These are phyloP conservation scores for Temnothorax curvispinosus DNA, from an alignment of 1,140 invertebrate species.

Conservation along the genomic window DNA sequence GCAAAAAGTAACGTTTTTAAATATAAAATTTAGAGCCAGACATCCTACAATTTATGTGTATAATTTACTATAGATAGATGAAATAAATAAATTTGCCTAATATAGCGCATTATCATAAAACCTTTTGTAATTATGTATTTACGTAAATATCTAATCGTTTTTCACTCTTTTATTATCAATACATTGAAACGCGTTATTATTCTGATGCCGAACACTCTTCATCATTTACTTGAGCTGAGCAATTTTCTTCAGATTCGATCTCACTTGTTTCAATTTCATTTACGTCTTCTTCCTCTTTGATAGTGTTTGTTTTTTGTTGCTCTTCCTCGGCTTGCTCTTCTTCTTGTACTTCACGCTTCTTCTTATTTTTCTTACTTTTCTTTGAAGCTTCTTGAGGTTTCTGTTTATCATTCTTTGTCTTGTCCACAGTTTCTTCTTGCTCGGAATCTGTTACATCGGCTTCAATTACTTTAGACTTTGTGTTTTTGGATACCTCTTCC, in stretches of 20 bases:
- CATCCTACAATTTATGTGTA: background rate
- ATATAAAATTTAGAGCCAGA: slow-evolving; percentile 28
- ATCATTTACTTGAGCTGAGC: background rate
- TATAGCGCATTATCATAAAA: background rate
- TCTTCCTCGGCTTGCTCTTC: background rate
- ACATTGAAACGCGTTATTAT: background rate
- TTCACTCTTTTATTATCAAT: background rate
- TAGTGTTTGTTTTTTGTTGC: background rate
- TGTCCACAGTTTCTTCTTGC: background rate
- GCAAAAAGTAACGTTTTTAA: slow-evolving; percentile 46
- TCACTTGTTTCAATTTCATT: background rate
- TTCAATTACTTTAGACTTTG: background rate
- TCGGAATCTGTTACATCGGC: background rate
- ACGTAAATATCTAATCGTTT: background rate
- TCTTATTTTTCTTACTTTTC: slow-evolving; percentile 38
- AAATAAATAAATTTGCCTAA: slow-evolving; percentile 56
- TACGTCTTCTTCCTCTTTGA: slow-evolving; percentile 10
- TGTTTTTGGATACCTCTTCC: background rate
- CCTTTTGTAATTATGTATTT: background rate
- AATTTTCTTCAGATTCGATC: background rate
- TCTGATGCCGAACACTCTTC: slow-evolving; percentile 6
- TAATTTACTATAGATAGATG: slow-evolving; percentile 29
- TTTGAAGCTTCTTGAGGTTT: background rate
- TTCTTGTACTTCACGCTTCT: slow-evolving; percentile 31
- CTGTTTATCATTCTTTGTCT: slow-evolving; percentile 2